Percentiles rank a stretch among this genome's conserved stretches.
phyloP scores from a whole-genome alignment of 2,113 vertebrate genomes.

The Stegastes partitus region DNA sequence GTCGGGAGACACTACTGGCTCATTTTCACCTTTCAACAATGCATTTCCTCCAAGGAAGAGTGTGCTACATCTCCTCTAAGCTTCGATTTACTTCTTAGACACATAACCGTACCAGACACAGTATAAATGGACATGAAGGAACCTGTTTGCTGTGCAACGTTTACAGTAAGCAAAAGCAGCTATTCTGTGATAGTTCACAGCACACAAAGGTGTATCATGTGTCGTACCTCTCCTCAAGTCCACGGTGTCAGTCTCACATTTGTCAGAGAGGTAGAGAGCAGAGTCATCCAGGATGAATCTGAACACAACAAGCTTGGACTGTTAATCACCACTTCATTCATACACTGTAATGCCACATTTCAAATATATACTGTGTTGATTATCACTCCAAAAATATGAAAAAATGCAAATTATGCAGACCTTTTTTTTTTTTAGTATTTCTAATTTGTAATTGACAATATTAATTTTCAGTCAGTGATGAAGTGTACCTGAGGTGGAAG shows the following conservation, averaged over 20 bases:
- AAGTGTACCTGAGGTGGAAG: slow-evolving; percentile 91
- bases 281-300: slow-evolving; percentile 96
- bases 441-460: neutral
- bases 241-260: slow-evolving; percentile 88
- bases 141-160: too few relatives aligned
- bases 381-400: neutral
- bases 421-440: neutral
- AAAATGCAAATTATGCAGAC: neutral
- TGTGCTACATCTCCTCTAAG: neutral
- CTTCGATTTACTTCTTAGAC: neutral
- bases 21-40: too few relatives aligned
- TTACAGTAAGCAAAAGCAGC: too few relatives aligned
- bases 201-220: neutral
- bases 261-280: slow-evolving; percentile 93
- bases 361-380: neutral
- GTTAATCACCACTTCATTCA: neutral
- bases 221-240: slow-evolving; percentile 90
- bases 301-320: slow-evolving; percentile 14
- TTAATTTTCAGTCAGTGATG: neutral
- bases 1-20: too few relatives aligned
- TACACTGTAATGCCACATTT: neutral
- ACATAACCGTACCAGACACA: too few relatives aligned
- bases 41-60: too few relatives aligned
- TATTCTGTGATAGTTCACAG: neutral
- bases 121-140: too few relatives aligned